Evolutionary conservation across 1,140 invertebrate species (phyloP), one percentile per base, ranked within the genome.

Genomic region (Drosophila virilis): DNA sequence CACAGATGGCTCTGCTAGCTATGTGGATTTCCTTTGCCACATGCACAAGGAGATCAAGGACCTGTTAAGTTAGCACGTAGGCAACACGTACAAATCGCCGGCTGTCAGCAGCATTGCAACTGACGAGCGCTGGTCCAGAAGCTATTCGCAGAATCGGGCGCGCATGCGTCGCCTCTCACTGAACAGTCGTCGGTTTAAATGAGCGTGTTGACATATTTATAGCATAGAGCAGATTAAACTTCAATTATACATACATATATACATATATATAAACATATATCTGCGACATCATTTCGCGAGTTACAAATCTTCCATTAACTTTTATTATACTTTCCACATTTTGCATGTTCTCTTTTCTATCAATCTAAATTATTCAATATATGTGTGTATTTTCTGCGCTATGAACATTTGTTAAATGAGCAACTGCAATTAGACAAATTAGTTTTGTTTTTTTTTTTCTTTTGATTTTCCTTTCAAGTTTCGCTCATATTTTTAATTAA

Each of bases 11-110:
- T 97, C 94, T 88, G 94, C 95, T 50, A 98, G 97, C 50, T 99
- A 99, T 92, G 98, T 99, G 3, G 99, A 99, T 93, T 99, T 98
- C 93, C 95, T 99, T 46, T 99, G 98, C 94, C 97, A 99, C 93
- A 96, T 99, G 93, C 98, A 99, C 94, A 99, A 99, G 95, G 98
- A 99, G 94, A 99, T 99, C 90, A 94, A 98, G 68, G 94, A 94
- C 64, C 93, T 98, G 68, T 94, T 98, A 92, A 96, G 94, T 93
- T 95, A 95, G 91, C 91, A 85, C 78, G 66, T 91, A 78, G 78
- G 80, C 67, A 69, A 65, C 65, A 58, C 58, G n/a, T 73, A 75
- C 50, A 74, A 80, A 57, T 65, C 61, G 52, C 71, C 85, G 58
- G 57, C 72, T 48, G 66, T 48, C 50, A 72, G 62, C 61, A 42